Conservation (phyloP, 2,113 vertebrate species). For the Rhagologus leucostigma region DNA sequence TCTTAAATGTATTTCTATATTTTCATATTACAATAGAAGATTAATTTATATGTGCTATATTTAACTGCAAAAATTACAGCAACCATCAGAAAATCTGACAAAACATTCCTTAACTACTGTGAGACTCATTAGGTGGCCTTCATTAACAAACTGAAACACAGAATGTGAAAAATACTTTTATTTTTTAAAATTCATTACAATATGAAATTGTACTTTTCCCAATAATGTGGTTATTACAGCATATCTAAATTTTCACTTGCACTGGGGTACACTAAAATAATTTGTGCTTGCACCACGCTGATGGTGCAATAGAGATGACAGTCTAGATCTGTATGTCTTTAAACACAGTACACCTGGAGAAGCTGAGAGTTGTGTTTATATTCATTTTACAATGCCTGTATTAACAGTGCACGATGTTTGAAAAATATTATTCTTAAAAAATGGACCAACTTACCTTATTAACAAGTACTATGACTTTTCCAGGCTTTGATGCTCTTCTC, state of each 20-base stretch:
- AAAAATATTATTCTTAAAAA: background rate
- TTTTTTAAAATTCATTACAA: background rate
- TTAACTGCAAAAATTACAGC: background rate
- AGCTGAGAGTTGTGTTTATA: background rate
- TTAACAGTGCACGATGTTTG: background rate
- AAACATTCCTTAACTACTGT: background rate
- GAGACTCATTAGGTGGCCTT: background rate
- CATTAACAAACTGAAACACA: background rate
- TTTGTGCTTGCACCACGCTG: background rate
- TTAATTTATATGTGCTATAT: background rate
- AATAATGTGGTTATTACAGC: background rate
- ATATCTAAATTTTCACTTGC: background rate
- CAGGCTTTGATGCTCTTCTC: conserved; percentile 57
- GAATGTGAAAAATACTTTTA: background rate
- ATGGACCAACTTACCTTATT: conserved; percentile 83
- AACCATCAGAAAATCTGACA: background rate
- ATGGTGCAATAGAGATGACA: background rate
- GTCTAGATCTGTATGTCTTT: background rate
- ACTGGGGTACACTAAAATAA: background rate
- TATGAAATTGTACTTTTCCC: background rate
- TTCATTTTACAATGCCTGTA: background rate
- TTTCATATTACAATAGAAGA: background rate
- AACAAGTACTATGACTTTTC: conserved; percentile 91
- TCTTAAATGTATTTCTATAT: background rate
- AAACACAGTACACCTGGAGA: background rate